Evolutionary conservation across 2,888 invertebrate species (phyloP).

Genomic region (Dinocampus coccinellae): DNA sequence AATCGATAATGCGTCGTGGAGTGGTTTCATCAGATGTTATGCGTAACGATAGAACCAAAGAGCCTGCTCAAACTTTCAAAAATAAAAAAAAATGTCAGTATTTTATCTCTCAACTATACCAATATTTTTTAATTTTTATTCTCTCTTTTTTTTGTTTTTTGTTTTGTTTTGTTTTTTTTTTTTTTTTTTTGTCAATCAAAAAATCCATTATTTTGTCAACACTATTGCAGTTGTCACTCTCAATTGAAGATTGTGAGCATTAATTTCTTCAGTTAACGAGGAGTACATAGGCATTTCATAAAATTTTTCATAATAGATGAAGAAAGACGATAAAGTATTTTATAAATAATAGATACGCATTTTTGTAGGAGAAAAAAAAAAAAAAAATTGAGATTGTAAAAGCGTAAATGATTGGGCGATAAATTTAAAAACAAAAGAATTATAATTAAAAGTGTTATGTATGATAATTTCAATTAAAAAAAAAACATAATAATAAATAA

Average conservation of each 20-base stretch:
- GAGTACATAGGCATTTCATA: not conserved
- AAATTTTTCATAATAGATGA: slow-evolving; percentile 3
- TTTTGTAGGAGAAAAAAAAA: slow-evolving; percentile 17
- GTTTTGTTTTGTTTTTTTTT: not conserved
- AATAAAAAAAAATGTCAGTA: slow-evolving; percentile 10
- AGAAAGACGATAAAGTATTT: not conserved
- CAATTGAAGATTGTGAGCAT: not conserved
- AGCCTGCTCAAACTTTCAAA: slow-evolving; percentile 53
- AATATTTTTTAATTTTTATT: slow-evolving; percentile 10
- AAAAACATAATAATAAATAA: slow-evolving; percentile 29
- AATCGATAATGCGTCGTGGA: not conserved
- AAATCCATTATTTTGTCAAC: not conserved
- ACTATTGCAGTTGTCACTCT: not conserved
- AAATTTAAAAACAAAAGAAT: not conserved
- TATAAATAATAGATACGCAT: not conserved
- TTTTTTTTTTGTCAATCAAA: not conserved
- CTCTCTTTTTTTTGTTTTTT: too few relatives aligned
- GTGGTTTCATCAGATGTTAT: slow-evolving; percentile 29
- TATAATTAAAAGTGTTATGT: too few relatives aligned
- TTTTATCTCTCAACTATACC: slow-evolving; percentile 22
- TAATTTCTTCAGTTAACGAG: not conserved
- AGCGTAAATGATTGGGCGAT: not conserved
- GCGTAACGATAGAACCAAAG: slow-evolving; percentile 62
- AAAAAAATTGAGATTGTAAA: slow-evolving; percentile 14
- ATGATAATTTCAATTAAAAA: slow-evolving; percentile 33